Conservation (phyloP, 2,113 vertebrate genomes). For the Abramis brama region DNA sequence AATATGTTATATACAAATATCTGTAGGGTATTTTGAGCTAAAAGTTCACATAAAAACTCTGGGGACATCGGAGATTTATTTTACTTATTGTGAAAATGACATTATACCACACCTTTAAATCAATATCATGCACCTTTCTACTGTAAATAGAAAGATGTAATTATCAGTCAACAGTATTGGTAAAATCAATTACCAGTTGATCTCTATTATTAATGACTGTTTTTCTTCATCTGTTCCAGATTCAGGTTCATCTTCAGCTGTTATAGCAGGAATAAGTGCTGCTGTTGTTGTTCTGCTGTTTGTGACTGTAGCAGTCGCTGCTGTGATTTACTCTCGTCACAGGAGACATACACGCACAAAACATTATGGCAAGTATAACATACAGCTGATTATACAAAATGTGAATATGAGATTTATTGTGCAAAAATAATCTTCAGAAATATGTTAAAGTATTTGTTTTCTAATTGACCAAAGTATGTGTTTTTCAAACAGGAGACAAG, state of each 20-base stretch:
- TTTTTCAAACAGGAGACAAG: neutral
- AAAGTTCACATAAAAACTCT: too few species aligned
- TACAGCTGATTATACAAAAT: neutral
- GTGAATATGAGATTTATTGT: neutral
- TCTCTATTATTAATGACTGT: neutral
- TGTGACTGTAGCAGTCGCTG: neutral
- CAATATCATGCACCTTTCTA: neutral
- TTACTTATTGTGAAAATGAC: too few species aligned
- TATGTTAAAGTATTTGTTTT: neutral
- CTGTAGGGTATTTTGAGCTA: too few species aligned
- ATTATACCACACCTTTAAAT: too few species aligned
- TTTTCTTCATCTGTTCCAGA: neutral
- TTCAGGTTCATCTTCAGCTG: neutral
- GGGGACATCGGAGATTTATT: too few species aligned
- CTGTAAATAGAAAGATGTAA: neutral
- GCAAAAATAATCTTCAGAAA: neutral
- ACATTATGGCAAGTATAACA: neutral
- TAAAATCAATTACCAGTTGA: neutral
- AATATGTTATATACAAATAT: too few species aligned
- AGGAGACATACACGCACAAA: fast-evolving
- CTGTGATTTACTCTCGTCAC: neutral
- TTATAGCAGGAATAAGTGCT: neutral
- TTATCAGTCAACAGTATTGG: neutral
- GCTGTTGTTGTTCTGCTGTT: neutral
- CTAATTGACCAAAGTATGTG: neutral